A percentile compares a stretch with the other conserved stretches of the same genome.
Evolutionary conservation across 2,797 vertebrate genomes (phyloP).

Genomic region (Hapalemur alaotrensis): DNA sequence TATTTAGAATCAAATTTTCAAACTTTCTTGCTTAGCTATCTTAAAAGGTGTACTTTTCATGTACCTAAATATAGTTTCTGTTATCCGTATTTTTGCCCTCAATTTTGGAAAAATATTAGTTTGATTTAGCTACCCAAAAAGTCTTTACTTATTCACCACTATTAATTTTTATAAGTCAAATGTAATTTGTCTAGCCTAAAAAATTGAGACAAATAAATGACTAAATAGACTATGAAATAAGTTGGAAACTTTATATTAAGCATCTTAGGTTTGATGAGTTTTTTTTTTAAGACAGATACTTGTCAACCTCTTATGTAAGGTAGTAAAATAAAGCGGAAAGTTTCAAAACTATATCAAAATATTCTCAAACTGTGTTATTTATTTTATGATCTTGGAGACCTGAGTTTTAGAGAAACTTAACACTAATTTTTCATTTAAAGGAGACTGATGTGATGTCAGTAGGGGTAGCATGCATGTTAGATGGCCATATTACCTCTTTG

Average conservation of each 20-base stretch:
- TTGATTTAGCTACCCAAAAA: conserved; percentile 29
- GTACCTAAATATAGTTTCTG: background rate
- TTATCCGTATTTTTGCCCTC: background rate
- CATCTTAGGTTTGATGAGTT: background rate
- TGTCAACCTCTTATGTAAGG: background rate
- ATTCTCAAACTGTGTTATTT: background rate
- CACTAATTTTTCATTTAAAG: background rate
- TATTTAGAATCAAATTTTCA: background rate
- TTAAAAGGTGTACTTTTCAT: background rate
- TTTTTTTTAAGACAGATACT: background rate
- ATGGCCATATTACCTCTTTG: background rate
- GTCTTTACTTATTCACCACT: background rate
- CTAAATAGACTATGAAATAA: background rate
- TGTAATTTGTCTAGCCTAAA: conserved; percentile 9
- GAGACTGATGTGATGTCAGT: background rate
- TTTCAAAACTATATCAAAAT: background rate
- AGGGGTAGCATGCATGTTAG: background rate
- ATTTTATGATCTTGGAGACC: background rate
- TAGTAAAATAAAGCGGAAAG: conserved; percentile 15
- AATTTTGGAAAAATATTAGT: conserved; percentile 23
- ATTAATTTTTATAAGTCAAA: conserved; percentile 40
- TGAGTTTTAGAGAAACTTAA: conserved; percentile 16
- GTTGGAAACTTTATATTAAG: conserved; percentile 46
- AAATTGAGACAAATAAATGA: background rate
- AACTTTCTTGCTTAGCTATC: background rate